Percentiles rank a stretch among this genome's conserved stretches.
phyloP scores from a whole-genome alignment of 2,797 vertebrate genomes.

The Mareca strepera region DNA sequence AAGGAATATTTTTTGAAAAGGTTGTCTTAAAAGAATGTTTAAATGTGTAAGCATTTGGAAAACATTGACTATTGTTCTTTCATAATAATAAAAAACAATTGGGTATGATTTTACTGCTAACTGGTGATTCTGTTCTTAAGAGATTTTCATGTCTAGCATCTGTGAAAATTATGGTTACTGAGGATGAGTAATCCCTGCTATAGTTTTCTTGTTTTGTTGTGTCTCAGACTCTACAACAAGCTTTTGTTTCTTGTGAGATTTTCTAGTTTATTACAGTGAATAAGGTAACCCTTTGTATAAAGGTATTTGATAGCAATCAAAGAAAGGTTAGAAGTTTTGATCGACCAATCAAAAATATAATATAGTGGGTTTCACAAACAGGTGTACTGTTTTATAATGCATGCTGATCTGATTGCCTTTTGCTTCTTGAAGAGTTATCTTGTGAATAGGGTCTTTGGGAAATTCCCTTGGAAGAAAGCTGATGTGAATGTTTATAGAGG shows the following conservation, averaged over 20 bases:
- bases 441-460: background rate
- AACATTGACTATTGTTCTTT: background rate
- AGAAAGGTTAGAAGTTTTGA: background rate
- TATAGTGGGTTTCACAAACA: background rate
- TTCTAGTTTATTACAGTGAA: background rate
- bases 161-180: background rate
- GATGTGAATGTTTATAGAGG: background rate
- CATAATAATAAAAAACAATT: background rate
- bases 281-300: background rate
- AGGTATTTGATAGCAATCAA: background rate
- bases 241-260: background rate
- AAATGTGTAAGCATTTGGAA: background rate
- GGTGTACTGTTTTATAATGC: background rate
- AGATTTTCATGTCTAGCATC: background rate
- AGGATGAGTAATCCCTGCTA: background rate
- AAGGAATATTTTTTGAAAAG: background rate
- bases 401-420: background rate
- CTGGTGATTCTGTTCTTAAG: no score
- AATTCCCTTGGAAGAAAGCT: background rate
- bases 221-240: no score
- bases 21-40: background rate
- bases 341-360: background rate
- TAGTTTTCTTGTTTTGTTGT: no score
- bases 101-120: no score
- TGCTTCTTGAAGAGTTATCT: background rate